Base-by-base conservation (phyloP, 2,888 invertebrate genomes). In the Cynaeus angustus region DNA sequence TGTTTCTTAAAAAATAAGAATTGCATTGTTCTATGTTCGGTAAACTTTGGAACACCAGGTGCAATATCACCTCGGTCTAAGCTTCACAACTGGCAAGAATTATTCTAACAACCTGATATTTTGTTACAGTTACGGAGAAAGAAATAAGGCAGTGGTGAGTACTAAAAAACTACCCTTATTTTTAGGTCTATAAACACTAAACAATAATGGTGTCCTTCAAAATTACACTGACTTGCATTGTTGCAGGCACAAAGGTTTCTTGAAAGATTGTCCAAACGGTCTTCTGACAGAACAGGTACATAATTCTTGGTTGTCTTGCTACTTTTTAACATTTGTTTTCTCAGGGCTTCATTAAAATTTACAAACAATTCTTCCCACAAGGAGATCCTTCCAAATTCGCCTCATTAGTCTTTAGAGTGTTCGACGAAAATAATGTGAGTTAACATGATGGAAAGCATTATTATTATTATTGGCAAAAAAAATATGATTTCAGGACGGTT, bases 331-430 rank as follows among this genome's bases (percentile, higher is more conserved):
- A 9, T 14, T n/a, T 77, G 74, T 48, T 78, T 79, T 79, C 84
- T 55, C 87, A 98, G 97, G 98, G 98, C 80, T 99, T 99, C 89
- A 97, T 98, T 85, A 97, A 95, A 89, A 99, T 99, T 86, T 99
- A 99, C 89, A 97, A 97, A 87, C 98, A 99, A 87, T 99, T 99
- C 88, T 99, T 99, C 86, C 99, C 99, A 62, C 96, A 98, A 90
- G 99, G 99, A 77, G 98, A 99, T 87, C 98, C 99, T 45, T 96
- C 97, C 83, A 99, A 98, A 88, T 99, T 99, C 85, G 98, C 99
- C 55, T 95, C 96, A 61, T 90, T 98, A 82, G 98, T 99, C 71
- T 99, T 99, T 89, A 93, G 98, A 83, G 99, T 99, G 61, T 99
- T 99, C 87, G 98, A 99, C 86, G 97, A 97, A 88, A 98, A 99